Evolutionary conservation across 2,888 invertebrate species (phyloP), one percentile per base, ranked within the genome.

Genomic region (Junonia oenone): DNA sequence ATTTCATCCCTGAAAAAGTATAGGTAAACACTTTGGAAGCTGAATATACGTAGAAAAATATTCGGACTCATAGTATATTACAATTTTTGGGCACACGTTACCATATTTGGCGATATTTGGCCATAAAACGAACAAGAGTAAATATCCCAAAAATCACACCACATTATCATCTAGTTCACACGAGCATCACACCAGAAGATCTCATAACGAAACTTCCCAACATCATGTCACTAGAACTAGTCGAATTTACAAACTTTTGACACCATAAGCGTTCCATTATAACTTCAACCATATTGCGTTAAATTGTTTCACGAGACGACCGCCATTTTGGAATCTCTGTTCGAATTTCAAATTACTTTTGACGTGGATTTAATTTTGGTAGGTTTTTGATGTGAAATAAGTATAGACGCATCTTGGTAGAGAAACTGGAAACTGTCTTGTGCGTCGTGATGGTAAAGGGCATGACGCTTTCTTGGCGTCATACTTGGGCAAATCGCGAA

Each of bases 191-290:
- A 38, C 15, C 15, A 17, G 11, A n/a, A 15, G 5, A 40, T 19
- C 19, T 40, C 17, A 11, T 43, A 8, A 26, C 2, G 22, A 19
- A 0, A 22, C 8, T 26, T 6, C 26, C 22, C 13, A 26, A 26
- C 26, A 13, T 2, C 43, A 13, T 43, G 26, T 43, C 43, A 43
- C 26, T 26, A 13, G 6, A 13, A 26, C 43, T 22, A 9, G 27
- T 14, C 11, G 6, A 46, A 52, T 45, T 43, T 19, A 37, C 45
- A 19, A 57, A 54, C 40, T 57, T 57, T 11, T 9, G 35, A 43
- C 50, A 47, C 54, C 54, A 46, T 37, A 47, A 43, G n/a, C 46
- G 51, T 31, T 43, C 54, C 54, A 58, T 58, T 58, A 54, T 47
- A 58, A 55, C 51, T 51, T 43, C 26, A 8, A 22, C 8, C 58